Evolutionary conservation across 92 coral and sea anemone species (phyloP).

Genomic region (Galaxea fascicularis): DNA sequence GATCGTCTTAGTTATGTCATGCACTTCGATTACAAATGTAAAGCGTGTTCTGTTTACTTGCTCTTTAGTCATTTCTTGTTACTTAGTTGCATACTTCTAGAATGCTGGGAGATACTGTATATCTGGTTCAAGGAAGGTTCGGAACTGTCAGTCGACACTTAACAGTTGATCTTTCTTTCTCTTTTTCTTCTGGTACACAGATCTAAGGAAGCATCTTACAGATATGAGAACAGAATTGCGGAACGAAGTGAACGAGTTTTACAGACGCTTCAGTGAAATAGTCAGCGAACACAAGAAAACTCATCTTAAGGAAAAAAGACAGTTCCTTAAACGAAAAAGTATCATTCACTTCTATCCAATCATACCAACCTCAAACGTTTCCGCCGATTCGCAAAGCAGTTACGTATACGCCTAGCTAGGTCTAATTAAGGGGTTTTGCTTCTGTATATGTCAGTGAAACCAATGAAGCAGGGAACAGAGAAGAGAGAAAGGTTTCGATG

Average conservation of each 20-base stretch:
- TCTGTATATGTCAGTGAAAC: too few species aligned
- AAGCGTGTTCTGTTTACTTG: too few species aligned
- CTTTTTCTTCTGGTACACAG: not conserved
- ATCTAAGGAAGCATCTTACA: not conserved
- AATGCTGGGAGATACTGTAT: too few species aligned
- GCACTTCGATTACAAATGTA: too few species aligned
- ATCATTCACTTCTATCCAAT: not conserved
- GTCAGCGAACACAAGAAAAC: conserved; percentile 16
- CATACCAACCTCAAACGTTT: not conserved
- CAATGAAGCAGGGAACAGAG: too few species aligned
- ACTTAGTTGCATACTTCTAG: too few species aligned
- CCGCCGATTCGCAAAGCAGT: not conserved
- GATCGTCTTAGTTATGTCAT: too few species aligned
- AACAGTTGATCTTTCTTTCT: not conserved
- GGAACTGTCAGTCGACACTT: not conserved
- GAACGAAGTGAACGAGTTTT: conserved; percentile 38
- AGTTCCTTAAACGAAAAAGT: not conserved
- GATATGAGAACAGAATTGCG: conserved; percentile 15
- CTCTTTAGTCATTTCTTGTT: too few species aligned
- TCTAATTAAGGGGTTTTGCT: not conserved
- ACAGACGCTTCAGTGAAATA: conserved; percentile 8
- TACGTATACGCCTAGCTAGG: not conserved
- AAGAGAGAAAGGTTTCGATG: too few species aligned
- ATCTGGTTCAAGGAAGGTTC: too few species aligned
- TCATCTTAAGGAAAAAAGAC: conserved; percentile 25